phyloP scores from a whole-genome alignment of 2,797 vertebrate species.

The Sebastes itinus region DNA sequence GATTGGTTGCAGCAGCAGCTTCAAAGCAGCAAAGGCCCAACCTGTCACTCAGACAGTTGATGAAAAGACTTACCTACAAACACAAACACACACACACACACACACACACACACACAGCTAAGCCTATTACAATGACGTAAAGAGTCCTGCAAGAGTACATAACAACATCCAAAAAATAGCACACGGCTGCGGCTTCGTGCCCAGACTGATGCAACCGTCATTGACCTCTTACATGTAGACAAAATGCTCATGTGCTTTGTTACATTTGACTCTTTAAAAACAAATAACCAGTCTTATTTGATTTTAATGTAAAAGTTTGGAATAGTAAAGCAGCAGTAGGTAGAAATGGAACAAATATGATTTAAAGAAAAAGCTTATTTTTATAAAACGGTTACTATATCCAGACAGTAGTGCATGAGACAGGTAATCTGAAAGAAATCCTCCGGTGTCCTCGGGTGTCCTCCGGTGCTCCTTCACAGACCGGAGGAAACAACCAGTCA shows the following conservation, averaged over 20 bases:
- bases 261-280: neutral
- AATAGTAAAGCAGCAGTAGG: neutral
- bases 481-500: no score
- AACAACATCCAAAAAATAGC: slow-evolving; percentile 39
- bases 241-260: neutral
- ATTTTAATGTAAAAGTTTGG: neutral
- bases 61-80: slow-evolving; percentile 22
- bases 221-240: slow-evolving; percentile 1
- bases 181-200: slow-evolving; percentile 29
- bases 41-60: slow-evolving; percentile 24
- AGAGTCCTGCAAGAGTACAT: slow-evolving; percentile 18
- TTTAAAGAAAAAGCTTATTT: no score
- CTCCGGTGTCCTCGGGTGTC: no score
- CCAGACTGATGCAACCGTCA: neutral
- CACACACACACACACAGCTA: slow-evolving; percentile 27
- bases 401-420: no score
- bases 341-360: no score
- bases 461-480: no score
- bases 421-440: no score
- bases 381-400: no score
- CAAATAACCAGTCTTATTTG: neutral
- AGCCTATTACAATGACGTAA: slow-evolving; percentile 59
- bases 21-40: slow-evolving; percentile 39
- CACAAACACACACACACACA: slow-evolving; percentile 4
- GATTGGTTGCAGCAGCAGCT: slow-evolving; percentile 1